These are phyloP conservation scores for Halcyon senegalensis DNA, from an alignment of 2,113 vertebrate species.

Conservation along the genomic window DNA sequence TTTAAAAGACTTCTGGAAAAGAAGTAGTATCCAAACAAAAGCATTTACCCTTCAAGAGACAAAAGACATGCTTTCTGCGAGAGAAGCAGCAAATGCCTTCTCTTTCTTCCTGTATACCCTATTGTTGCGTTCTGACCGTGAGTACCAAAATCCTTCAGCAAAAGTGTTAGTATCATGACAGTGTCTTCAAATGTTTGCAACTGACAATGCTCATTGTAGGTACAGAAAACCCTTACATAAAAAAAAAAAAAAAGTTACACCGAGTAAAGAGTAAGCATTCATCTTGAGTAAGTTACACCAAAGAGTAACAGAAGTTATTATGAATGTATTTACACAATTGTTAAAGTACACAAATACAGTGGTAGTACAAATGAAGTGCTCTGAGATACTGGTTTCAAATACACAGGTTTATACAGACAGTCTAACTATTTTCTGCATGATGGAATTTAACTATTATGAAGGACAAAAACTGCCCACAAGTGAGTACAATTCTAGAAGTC, in stretches of 20 bases:
- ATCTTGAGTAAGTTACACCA: conserved; percentile 25
- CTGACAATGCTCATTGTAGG: neutral
- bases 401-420: conserved; percentile 68
- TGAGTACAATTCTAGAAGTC: conserved; percentile 59
- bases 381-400: conserved; percentile 72
- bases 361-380: conserved; percentile 85
- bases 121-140: neutral
- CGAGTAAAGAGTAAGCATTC: neutral
- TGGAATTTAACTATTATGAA: conserved; percentile 55
- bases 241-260: neutral
- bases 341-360: conserved; percentile 91
- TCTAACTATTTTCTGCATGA: conserved; percentile 42
- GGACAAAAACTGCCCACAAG: conserved; percentile 39
- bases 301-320: conserved; percentile 79
- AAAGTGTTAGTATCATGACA: neutral
- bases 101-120: neutral
- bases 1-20: neutral
- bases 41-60: neutral
- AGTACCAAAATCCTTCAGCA: neutral
- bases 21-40: neutral
- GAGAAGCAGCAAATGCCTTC: neutral
- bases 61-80: neutral
- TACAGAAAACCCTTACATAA: neutral
- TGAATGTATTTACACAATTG: conserved; percentile 96
- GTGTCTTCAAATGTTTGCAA: neutral